Evolutionary conservation across 2,113 vertebrate species (phyloP), one percentile per base, ranked within the genome.

Genomic region (Dromiciops gliroides): DNA sequence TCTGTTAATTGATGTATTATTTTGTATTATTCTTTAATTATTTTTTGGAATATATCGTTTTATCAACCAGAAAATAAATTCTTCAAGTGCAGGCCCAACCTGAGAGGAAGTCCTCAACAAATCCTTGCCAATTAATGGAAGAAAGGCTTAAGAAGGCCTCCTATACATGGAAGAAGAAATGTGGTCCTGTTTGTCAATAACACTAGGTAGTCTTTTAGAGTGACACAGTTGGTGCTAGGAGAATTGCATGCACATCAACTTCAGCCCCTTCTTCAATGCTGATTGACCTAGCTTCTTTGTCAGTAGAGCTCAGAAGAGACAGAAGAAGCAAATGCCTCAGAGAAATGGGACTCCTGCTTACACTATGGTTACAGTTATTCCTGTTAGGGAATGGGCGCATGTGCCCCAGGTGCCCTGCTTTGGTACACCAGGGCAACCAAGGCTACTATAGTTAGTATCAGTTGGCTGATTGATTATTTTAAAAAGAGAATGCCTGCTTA

Each of bases 391-490:
- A 83, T 19, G 23, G 19, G 92, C 37, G 50, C 0, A 92, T 75
- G 12, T 53, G 31, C 37, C 48, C 49, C 26, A 91, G 89, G 91
- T 92, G 48, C 16, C 48, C 16, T 93, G 50, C 48, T 95, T 95
- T 91, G 91, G 94, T 91, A 90, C 7, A 91, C 47, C 19, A 83
- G 49, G 53, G 44, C 16, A 9, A 49, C 23, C 53, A 90, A 31
- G 22, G 90, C 50, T 93, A 91, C 89, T 95, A 92, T 50, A 47
- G 90, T 50, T 51, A 93, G 31, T n/a, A 93, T 52, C 75, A 44
- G 16, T 83, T 83, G 67, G 51, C 8, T 94, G 89, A 95, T 91
- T 93, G n/a, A 26, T 93, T 95, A 94, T 92, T 90, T 96, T 94
- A 91, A 89, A 90, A 93, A 92, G 49, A 44, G 5, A 44, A 97